Conservation (phyloP, 2,797 vertebrate genomes). For the Pipistrellus pygmaeus region DNA sequence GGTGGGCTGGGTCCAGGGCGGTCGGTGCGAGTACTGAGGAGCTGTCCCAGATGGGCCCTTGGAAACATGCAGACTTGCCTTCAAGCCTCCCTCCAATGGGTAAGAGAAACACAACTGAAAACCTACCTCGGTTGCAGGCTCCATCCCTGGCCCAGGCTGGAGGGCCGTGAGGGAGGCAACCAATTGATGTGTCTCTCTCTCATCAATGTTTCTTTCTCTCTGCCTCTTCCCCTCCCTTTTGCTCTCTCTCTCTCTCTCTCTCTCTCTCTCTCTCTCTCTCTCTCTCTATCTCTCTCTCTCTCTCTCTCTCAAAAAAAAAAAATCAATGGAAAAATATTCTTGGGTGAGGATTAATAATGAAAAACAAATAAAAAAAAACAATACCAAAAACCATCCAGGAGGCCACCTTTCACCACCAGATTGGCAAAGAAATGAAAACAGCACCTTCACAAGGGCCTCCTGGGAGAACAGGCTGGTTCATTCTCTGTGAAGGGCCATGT, state of each 20-base stretch:
- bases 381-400: not conserved
- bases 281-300: too few species aligned
- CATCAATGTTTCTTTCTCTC: too few species aligned
- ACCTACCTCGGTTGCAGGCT: not conserved
- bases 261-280: too few species aligned
- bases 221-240: too few species aligned
- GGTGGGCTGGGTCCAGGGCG: not conserved
- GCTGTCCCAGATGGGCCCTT: not conserved
- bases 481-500: not conserved
- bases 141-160: too few species aligned
- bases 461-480: not conserved
- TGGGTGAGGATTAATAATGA: too few species aligned
- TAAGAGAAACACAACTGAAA: not conserved
- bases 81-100: not conserved
- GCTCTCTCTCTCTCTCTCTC: too few species aligned
- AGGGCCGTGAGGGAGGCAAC: too few species aligned
- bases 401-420: not conserved
- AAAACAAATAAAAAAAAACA: too few species aligned
- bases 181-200: too few species aligned
- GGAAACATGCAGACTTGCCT: not conserved
- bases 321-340: too few species aligned
- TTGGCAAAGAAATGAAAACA: not conserved
- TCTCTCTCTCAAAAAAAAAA: too few species aligned
- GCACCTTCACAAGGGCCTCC: fast-evolving
- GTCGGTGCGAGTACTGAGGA: not conserved